Conservation (phyloP, 2,888 invertebrate species). For the Sphaeridia pumilis region DNA sequence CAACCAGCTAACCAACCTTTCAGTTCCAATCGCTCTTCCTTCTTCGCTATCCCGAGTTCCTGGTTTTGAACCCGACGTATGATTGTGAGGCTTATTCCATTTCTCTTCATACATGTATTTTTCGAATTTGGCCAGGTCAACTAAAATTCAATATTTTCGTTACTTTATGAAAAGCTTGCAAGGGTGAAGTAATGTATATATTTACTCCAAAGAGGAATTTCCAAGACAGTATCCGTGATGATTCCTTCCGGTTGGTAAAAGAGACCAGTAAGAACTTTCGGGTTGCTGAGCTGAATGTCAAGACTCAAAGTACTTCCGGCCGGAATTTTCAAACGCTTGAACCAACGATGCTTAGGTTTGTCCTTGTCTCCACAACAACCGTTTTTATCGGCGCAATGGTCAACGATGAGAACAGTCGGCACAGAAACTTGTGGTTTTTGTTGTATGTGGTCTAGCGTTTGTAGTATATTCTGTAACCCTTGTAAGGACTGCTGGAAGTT, state of each 20-base stretch:
- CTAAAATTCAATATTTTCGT: not conserved
- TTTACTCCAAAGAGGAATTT: conserved; percentile 25
- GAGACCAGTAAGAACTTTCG: conserved; percentile 22
- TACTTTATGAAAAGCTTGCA: not conserved
- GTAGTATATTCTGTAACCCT: too few relatives aligned
- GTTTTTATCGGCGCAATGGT: not conserved
- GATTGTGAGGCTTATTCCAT: not conserved
- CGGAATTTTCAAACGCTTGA: conserved; percentile 18
- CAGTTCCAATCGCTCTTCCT: too few relatives aligned
- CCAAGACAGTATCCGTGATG: conserved; percentile 26
- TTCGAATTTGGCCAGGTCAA: not conserved
- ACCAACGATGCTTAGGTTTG: not conserved
- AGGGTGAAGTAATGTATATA: not conserved
- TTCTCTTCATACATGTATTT: not conserved
- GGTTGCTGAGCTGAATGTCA: conserved; percentile 22
- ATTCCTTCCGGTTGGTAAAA: conserved; percentile 25
- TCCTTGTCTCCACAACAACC: not conserved
- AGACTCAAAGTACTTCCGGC: conserved; percentile 17
- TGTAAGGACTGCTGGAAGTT: too few relatives aligned
- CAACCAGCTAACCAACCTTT: too few relatives aligned
- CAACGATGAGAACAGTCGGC: too few relatives aligned
- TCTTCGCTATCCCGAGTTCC: too few relatives aligned
- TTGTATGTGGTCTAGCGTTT: too few relatives aligned
- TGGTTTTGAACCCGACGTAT: not conserved
- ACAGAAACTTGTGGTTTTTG: too few relatives aligned